phyloP scores from a whole-genome alignment of 2,113 vertebrate species.

The Rafetus swinhoei region DNA sequence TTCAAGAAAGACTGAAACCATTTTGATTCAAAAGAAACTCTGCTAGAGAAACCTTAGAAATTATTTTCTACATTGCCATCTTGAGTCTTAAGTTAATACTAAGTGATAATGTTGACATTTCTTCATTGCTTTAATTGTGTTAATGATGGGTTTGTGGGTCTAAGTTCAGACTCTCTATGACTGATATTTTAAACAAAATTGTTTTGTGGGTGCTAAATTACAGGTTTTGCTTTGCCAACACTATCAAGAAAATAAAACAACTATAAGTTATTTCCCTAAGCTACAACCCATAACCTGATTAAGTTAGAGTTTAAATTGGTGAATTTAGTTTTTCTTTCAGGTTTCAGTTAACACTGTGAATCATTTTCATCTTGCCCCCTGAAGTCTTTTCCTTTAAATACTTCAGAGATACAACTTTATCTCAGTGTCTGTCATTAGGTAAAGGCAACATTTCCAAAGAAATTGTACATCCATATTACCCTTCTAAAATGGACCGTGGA shows the following conservation, averaged over 20 bases:
- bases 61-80: background rate
- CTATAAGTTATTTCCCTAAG: slow-evolving; percentile 19
- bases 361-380: accelerated
- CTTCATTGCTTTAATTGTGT: slow-evolving; percentile 15
- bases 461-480: background rate
- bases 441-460: background rate
- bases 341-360: background rate
- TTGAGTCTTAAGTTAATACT: background rate
- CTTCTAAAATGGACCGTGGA: background rate
- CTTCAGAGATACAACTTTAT: background rate
- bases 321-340: background rate
- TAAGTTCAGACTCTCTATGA: slow-evolving; percentile 15
- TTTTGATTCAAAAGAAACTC: background rate
- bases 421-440: background rate
- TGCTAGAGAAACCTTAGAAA: background rate
- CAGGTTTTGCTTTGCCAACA: background rate
- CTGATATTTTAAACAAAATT: slow-evolving; percentile 34
- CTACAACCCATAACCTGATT: background rate
- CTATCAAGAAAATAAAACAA: slow-evolving; percentile 31
- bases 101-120: slow-evolving; percentile 21
- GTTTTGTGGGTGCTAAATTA: slow-evolving; percentile 15
- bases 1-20: background rate
- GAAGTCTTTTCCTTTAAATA: background rate
- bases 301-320: background rate
- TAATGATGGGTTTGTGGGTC: slow-evolving; percentile 21